Evolutionary conservation across 2,888 invertebrate genomes (phyloP), one percentile per base, ranked within the genome.

Genomic region (Bugula neritina): DNA sequence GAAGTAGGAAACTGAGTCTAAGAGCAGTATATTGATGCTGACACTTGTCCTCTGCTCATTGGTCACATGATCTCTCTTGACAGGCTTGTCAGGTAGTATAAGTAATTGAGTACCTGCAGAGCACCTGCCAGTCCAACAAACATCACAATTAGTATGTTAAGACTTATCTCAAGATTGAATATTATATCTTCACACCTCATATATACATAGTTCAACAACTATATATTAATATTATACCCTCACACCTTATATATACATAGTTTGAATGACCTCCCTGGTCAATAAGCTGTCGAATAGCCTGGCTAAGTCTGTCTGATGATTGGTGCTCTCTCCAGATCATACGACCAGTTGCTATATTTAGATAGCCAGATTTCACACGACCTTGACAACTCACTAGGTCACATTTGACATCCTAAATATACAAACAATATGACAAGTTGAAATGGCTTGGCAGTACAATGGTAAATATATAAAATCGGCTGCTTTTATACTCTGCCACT

Each of bases 1-100:
- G 71, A 77, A 76, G 29, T 76, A 73, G 54, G 79, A 78, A n/a
- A 78, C 77, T 5, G 80, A 80, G 72, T 80, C 80, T 29, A 79
- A 72, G 27, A 79, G 78, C 52, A 80, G 74, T 13, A 79, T 43
- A 72, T 79, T 80, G 10, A 79, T 72, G 73, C 78, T 79, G 1
- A 80, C 71, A 3, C 69, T 29, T 1, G 71, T 10, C 31, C n/a
- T 34, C n/a, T 69, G 43, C 17, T n/a, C 23, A 17, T 34, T 21
- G 31, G 58, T 29, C 55, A 27, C n/a, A 5, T 63, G 57, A 3
- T 21, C 57, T 34, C 34, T 43, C n/a, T 25, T 2, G 17, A 29
- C 23, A 31, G 72, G 72, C 29, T 71, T 72, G 23, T 69, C 69
- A 25, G 74, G 74, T 17, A 74, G 72, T 17, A 74, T 34, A 17